phyloP scores from a whole-genome alignment of 2,888 invertebrate genomes.

The Drosophila anomalipes region DNA sequence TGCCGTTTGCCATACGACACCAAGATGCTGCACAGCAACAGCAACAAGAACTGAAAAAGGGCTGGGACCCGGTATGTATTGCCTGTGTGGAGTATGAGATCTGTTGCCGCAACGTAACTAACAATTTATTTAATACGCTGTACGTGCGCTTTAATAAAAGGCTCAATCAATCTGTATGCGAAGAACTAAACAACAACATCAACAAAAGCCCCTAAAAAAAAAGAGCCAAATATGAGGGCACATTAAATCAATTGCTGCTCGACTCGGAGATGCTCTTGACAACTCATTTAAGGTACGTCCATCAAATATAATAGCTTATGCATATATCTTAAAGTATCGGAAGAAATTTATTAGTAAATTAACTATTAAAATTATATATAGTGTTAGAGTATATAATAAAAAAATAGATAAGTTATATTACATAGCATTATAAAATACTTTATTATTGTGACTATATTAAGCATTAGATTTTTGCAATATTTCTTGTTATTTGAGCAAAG shows the following conservation, averaged over 20 bases:
- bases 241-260: constrained; percentile 38
- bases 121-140: constrained; percentile 84
- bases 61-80: constrained; percentile 37
- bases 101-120: constrained; percentile 79
- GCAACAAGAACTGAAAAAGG: constrained; percentile 49
- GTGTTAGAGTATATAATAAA: background rate
- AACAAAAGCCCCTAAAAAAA: constrained; percentile 39
- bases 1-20: constrained; percentile 76
- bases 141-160: constrained; percentile 83
- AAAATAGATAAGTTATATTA: background rate
- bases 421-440: background rate
- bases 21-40: constrained; percentile 39
- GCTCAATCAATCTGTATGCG: constrained; percentile 77
- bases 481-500: too few relatives aligned
- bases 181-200: constrained; percentile 50
- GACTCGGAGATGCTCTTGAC: constrained; percentile 61
- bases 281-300: constrained; percentile 12
- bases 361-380: background rate
- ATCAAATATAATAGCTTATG: constrained; percentile 1
- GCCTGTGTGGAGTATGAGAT: constrained; percentile 28
- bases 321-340: background rate
- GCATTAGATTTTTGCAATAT: background rate
- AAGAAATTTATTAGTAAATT: background rate
- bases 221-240: constrained; percentile 50
- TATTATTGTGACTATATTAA: background rate